These are phyloP conservation scores for Menura novaehollandiae DNA, from an alignment of 2,113 vertebrate genomes.

Conservation along the genomic window DNA sequence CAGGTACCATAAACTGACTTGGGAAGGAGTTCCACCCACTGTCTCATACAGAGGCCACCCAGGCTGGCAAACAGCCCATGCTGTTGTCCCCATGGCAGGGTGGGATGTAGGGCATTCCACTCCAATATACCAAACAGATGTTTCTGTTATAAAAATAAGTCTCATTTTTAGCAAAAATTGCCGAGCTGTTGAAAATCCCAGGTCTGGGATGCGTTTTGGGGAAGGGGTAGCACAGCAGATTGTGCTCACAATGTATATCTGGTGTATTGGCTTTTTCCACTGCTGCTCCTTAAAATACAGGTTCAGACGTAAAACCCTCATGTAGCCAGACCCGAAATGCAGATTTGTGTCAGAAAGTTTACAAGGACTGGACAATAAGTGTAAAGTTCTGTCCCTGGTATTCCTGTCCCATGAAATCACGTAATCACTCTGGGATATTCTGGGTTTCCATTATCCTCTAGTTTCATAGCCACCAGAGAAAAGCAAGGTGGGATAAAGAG, in stretches of 20 bases:
- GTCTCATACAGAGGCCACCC: background rate
- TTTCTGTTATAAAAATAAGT: background rate
- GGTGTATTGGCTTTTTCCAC: background rate
- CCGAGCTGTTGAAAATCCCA: background rate
- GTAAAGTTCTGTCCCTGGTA: background rate
- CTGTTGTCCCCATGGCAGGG: background rate
- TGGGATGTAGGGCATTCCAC: background rate
- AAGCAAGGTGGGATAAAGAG: background rate
- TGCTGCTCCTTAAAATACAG: background rate
- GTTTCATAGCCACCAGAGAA: background rate
- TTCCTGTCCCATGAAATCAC: background rate
- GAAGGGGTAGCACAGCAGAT: background rate
- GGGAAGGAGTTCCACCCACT: background rate
- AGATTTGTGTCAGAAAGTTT: background rate
- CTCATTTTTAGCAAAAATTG: background rate
- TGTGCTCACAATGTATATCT: fast-evolving
- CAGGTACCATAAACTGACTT: background rate
- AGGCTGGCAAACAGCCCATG: background rate
- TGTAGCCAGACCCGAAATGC: background rate
- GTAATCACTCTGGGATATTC: background rate
- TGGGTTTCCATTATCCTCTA: background rate
- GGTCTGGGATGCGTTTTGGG: background rate
- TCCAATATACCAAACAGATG: background rate
- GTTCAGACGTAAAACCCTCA: background rate
- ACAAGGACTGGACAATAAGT: background rate